Percentiles rank a stretch among this genome's conserved stretches.
phyloP scores from a whole-genome alignment of 2,113 vertebrate genomes.

The Oostethus manadensis region DNA sequence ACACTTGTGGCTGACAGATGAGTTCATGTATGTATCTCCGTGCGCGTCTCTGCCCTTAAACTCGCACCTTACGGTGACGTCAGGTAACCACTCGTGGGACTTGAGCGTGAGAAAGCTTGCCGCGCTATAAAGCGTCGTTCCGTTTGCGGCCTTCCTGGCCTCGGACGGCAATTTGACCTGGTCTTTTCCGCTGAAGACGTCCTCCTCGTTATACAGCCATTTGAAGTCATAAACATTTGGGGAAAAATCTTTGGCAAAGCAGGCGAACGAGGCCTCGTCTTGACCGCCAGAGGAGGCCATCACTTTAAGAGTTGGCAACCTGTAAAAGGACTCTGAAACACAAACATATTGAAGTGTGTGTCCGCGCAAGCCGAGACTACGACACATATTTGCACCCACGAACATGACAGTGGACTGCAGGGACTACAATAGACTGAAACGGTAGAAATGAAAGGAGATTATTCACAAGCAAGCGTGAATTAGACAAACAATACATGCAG shows the following conservation, averaged over 20 bases:
- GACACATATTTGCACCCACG: conserved; percentile 30
- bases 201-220: conserved; percentile 35
- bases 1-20: rapidly evolving
- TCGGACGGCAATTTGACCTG: background rate
- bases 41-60: conserved; percentile 20
- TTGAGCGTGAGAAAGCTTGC: conserved; percentile 48
- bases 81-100: rapidly evolving
- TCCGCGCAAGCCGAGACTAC: conserved; percentile 41
- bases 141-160: rapidly evolving
- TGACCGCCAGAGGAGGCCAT: conserved; percentile 17
- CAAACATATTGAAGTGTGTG: conserved; percentile 57
- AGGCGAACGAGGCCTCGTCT: conserved; percentile 42
- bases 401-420: background rate
- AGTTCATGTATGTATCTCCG: rapidly evolving
- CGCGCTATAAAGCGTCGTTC: conserved; percentile 6
- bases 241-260: conserved; percentile 62
- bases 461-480: conserved; percentile 20
- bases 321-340: conserved; percentile 44
- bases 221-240: conserved; percentile 40
- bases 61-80: background rate
- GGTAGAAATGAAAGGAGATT: background rate
- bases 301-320: conserved; percentile 33
- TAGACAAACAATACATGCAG: background rate
- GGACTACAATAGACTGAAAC: background rate
- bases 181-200: background rate